phyloP scores from a whole-genome alignment of 2,113 vertebrate species.

The Saccopteryx bilineata region DNA sequence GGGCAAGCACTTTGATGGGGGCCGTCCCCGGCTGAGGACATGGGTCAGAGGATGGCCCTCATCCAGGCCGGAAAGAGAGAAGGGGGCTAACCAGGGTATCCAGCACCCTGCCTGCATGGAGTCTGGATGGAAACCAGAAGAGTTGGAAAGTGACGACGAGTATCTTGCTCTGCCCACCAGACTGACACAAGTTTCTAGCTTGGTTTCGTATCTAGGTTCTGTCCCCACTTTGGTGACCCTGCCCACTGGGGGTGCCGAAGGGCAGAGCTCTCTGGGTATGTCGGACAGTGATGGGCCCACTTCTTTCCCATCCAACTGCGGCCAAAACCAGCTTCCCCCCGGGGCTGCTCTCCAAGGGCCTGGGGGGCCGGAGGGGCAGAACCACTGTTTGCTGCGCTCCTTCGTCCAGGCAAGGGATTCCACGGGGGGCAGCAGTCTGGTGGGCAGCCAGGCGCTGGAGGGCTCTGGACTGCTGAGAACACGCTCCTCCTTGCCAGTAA shows the following conservation, averaged over 20 bases:
- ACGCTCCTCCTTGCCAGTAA: slow-evolving; percentile 72
- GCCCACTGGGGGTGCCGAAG: not conserved
- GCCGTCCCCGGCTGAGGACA: slow-evolving; percentile 35
- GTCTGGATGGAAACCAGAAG: slow-evolving; percentile 63
- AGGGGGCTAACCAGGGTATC: not conserved
- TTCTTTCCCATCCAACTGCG: slow-evolving; percentile 54
- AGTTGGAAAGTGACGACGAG: slow-evolving; percentile 90
- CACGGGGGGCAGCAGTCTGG: slow-evolving; percentile 57
- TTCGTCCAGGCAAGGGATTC: not conserved
- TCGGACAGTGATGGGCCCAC: slow-evolving; percentile 58
- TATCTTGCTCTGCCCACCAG: slow-evolving; percentile 92
- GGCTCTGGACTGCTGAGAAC: slow-evolving; percentile 68
- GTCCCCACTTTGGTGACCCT: slow-evolving; percentile 79
- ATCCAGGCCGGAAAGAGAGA: not conserved
- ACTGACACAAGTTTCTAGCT: slow-evolving; percentile 90
- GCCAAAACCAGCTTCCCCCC: slow-evolving; percentile 58
- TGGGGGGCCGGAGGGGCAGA: not conserved
- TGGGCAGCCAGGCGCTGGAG: not conserved
- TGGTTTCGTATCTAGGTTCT: slow-evolving; percentile 89
- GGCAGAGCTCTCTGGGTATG: slow-evolving; percentile 48
- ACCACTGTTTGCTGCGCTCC: slow-evolving; percentile 23
- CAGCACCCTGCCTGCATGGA: not conserved
- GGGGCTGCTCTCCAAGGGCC: slow-evolving; percentile 35
- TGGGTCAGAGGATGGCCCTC: not conserved
- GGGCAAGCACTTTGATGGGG: not conserved